A percentile compares a stretch with the other conserved stretches of the same genome.
Conservation (phyloP, 2,113 vertebrate species). For the Thunnus maccoyii region DNA sequence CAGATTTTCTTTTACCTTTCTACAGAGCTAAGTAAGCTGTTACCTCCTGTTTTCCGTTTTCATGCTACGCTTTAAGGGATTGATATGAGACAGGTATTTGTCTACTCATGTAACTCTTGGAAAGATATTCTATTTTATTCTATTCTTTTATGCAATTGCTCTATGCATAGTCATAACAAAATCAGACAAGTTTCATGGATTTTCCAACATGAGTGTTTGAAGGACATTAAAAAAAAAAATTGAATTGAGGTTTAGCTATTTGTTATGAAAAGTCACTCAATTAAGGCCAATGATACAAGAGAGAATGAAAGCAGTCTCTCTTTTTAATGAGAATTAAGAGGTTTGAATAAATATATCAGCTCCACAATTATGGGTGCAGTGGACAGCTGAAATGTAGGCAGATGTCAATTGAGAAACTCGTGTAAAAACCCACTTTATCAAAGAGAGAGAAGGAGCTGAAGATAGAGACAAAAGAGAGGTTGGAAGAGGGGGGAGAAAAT, state of each 20-base stretch:
- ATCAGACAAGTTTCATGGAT: conserved; percentile 2
- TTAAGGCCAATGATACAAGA: conserved; percentile 34
- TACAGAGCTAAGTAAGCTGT: background rate
- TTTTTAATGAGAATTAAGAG: conserved; percentile 23
- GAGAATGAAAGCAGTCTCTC: conserved; percentile 12
- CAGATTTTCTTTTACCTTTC: background rate
- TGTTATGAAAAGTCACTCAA: conserved; percentile 46
- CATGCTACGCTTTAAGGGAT: background rate
- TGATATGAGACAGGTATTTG: background rate
- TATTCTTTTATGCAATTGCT: background rate
- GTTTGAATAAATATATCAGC: conserved; percentile 38
- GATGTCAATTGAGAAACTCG: conserved; percentile 37
- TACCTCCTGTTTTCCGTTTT: background rate
- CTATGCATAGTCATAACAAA: too few species aligned
- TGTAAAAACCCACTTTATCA: conserved; percentile 44
- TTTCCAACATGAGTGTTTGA: conserved; percentile 41
- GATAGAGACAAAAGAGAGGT: conserved; percentile 49
- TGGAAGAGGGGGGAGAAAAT: conserved; percentile 49
- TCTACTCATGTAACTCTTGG: background rate
- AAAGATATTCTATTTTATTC: background rate
- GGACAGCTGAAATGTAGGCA: conserved; percentile 49
- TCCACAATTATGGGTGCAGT: background rate
- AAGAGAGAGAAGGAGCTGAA: conserved; percentile 51
- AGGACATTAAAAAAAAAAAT: conserved; percentile 21
- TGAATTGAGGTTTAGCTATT: conserved; percentile 5